phyloP scores from a whole-genome alignment of 2,113 vertebrate species.

The Periophthalmus modestus region DNA sequence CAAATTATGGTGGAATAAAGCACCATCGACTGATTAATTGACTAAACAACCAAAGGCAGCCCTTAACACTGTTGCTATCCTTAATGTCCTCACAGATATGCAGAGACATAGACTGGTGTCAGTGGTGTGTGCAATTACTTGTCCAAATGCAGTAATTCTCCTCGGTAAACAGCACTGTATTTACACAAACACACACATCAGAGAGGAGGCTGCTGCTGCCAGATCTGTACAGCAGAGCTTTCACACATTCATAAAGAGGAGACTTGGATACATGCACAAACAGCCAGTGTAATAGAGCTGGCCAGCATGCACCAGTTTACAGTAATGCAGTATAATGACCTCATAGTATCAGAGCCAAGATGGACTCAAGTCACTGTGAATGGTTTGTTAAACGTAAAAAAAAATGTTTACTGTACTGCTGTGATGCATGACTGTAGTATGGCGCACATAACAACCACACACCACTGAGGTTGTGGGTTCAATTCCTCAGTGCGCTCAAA shows the following conservation, averaged over 20 bases:
- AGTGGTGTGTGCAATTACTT: background rate
- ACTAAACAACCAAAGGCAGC: no score
- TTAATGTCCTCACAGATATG: background rate
- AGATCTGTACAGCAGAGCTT: background rate
- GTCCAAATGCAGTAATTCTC: constrained; percentile 38
- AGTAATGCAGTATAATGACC: background rate
- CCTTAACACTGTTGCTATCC: background rate
- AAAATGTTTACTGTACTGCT: background rate
- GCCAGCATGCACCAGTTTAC: background rate
- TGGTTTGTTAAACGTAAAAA: background rate
- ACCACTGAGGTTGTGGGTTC: background rate
- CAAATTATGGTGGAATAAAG: no score
- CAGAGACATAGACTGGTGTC: background rate
- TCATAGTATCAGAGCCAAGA: background rate
- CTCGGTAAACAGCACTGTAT: constrained; percentile 44
- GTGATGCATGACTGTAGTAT: background rate
- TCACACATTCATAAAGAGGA: constrained; percentile 1
- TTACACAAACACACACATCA: constrained; percentile 19
- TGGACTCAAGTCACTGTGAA: background rate
- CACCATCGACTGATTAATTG: no score
- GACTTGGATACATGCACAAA: background rate
- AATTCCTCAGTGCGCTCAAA: background rate
- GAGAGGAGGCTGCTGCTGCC: constrained; percentile 3
- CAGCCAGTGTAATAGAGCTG: background rate
- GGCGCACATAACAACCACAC: background rate